phyloP scores from a whole-genome alignment of 2,113 vertebrate species.

The Muntiacus reevesi region DNA sequence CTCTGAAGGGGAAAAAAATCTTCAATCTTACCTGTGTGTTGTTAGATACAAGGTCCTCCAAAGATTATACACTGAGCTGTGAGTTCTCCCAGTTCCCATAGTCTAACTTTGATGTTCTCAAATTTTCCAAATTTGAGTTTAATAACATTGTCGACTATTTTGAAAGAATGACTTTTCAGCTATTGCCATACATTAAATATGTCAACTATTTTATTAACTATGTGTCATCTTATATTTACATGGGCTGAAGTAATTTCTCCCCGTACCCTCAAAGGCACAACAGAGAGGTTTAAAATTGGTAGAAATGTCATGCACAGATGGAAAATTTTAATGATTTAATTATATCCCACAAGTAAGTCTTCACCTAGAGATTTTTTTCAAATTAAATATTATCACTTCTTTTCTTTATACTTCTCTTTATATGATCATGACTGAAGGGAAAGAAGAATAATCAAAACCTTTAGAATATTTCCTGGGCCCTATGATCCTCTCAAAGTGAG shows the following conservation, averaged over 20 bases:
- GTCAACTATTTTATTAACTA: conserved; percentile 9
- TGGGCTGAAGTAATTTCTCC: neutral
- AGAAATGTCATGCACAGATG: neutral
- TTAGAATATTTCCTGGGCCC: neutral
- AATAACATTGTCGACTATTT: conserved; percentile 79
- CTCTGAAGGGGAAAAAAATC: neutral
- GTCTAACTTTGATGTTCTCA: conserved; percentile 65
- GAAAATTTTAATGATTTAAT: conserved; percentile 9
- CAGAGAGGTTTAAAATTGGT: neutral
- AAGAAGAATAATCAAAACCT: neutral
- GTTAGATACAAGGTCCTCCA: conserved; percentile 60
- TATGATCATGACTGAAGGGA: neutral
- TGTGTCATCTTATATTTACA: neutral
- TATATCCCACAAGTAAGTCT: neutral
- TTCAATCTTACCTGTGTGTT: neutral
- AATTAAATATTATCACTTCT: neutral
- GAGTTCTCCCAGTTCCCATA: conserved; percentile 77
- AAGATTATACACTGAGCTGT: conserved; percentile 82
- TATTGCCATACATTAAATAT: neutral
- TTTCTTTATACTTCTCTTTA: neutral
- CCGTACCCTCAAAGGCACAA: neutral
- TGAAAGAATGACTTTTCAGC: conserved; percentile 48
- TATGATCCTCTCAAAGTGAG: neutral
- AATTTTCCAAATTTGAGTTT: conserved; percentile 83
- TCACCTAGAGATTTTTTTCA: neutral